Evolutionary conservation across 2,113 vertebrate species (phyloP), one percentile per base, ranked within the genome.

Genomic region (Abramis brama): DNA sequence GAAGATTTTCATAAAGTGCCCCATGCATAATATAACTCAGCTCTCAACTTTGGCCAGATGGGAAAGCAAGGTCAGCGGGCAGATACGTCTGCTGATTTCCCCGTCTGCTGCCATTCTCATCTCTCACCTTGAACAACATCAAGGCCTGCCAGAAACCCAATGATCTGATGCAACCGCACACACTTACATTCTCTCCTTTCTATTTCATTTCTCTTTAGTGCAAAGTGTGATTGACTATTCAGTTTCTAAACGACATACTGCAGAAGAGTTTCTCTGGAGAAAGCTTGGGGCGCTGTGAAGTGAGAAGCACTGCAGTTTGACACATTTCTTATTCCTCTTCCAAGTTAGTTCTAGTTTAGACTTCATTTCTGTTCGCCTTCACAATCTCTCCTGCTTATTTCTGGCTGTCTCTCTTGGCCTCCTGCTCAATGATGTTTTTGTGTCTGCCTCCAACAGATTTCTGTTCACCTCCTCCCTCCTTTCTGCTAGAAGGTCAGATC

Each of bases 71-170:
- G 85, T 86, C 68, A 33, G 15, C 25, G 25, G 43, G 74, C 36
- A 57, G 57, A 80, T 55, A 86, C 13, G 47, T 17, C n/a, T 66
- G 81, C 33, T 76, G 76, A 86, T 80, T 59, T n/a, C 21, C 59
- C 68, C 30, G 76, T 86, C 85, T 86, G 59, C 73, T 85, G 82
- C 45, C 82, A 86, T 86, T 36, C 86, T 78, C 47, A 43, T 76
- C 68, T 45, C 73, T 87, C 73, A 83, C 79, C 88, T 85, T 85
- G 74, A 89, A 45, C 45, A 79, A 36, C 21, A 43, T 74, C 88
- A 87, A 87, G 79, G 81, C 33, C 83, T 85, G 77, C 82, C 79
- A 76, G 70, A 62, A 76, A 60, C 21, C 21, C 83, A 33, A 9
- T 77, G 15, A 64, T 68, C 71, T 64, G n/a, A 60, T 43, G 84